These are phyloP conservation scores for Ceratitis capitata DNA, from an alignment of 1,140 invertebrate species.

Conservation along the genomic window DNA sequence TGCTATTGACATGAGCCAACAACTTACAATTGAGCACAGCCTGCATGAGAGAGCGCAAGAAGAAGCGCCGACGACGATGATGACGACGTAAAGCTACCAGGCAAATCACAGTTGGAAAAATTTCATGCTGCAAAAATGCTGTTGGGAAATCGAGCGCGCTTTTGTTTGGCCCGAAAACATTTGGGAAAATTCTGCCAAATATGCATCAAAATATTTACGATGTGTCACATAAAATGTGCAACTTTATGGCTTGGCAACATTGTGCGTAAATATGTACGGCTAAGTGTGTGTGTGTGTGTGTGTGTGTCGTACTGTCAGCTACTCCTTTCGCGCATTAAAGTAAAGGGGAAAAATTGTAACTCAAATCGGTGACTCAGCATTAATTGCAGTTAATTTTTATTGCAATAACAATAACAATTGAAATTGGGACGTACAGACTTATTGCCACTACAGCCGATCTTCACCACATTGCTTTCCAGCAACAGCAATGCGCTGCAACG, in stretches of 20 bases:
- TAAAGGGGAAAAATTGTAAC: not conserved
- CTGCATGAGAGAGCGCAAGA: too few species aligned
- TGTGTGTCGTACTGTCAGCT: not conserved
- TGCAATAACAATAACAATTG: constrained; percentile 19
- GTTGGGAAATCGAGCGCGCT: not conserved
- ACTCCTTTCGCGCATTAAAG: constrained; percentile 30
- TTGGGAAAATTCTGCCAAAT: constrained; percentile 3
- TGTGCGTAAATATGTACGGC: not conserved
- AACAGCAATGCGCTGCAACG: not conserved
- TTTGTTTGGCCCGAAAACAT: not conserved
- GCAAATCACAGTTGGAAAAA: too few species aligned
- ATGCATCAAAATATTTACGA: constrained; percentile 40
- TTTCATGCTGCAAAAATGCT: not conserved
- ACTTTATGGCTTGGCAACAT: constrained; percentile 30
- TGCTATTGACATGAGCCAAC: not conserved
- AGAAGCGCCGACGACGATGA: too few species aligned
- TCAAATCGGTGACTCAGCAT: not conserved
- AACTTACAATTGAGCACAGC: not conserved
- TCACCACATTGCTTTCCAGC: too few species aligned
- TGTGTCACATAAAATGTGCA: constrained; percentile 36
- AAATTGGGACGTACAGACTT: not conserved
- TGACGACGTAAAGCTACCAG: too few species aligned
- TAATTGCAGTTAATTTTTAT: constrained; percentile 40
- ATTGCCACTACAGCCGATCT: too few species aligned
- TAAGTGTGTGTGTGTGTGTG: not conserved